Conservation (phyloP, 53 echinoderm and acorn worm species). For the Paracentrotus lividus region DNA sequence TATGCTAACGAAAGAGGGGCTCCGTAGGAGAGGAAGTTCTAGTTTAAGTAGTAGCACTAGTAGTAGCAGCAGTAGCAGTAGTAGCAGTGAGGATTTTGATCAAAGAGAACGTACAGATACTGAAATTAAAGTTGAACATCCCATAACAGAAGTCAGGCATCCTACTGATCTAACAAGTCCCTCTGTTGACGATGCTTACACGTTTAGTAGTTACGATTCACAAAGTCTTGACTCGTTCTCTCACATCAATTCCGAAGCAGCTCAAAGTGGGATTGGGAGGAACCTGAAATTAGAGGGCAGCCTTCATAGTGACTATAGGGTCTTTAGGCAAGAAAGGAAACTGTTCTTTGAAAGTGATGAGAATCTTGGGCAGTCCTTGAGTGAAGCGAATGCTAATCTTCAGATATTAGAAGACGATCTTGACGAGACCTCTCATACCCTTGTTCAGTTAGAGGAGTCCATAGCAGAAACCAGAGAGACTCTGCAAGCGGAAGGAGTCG, state of each 20-base stretch:
- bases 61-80: conserved; percentile 65
- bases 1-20: not conserved
- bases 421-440: conserved; percentile 77
- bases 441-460: conserved; percentile 77
- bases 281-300: conserved; percentile 40
- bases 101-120: conserved; percentile 68
- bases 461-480: conserved; percentile 83
- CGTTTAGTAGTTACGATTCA: conserved; percentile 75
- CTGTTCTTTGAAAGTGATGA: conserved; percentile 87
- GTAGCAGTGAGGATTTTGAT: conserved; percentile 66
- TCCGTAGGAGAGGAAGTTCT: conserved; percentile 5
- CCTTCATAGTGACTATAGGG: conserved; percentile 71
- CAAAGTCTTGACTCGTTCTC: conserved; percentile 78
- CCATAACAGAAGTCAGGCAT: conserved; percentile 77
- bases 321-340: conserved; percentile 85
- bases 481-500: conserved; percentile 79
- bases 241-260: conserved; percentile 43
- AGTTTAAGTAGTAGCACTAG: conserved; percentile 68
- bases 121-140: conserved; percentile 68
- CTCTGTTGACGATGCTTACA: conserved; percentile 66
- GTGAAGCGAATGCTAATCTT: conserved; percentile 76
- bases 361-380: conserved; percentile 80
- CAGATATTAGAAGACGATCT: conserved; percentile 68
- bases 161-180: conserved; percentile 81
- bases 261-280: not conserved